Evolutionary conservation across 2,797 vertebrate species (phyloP).

Genomic region (Tiaroga cobitis): DNA sequence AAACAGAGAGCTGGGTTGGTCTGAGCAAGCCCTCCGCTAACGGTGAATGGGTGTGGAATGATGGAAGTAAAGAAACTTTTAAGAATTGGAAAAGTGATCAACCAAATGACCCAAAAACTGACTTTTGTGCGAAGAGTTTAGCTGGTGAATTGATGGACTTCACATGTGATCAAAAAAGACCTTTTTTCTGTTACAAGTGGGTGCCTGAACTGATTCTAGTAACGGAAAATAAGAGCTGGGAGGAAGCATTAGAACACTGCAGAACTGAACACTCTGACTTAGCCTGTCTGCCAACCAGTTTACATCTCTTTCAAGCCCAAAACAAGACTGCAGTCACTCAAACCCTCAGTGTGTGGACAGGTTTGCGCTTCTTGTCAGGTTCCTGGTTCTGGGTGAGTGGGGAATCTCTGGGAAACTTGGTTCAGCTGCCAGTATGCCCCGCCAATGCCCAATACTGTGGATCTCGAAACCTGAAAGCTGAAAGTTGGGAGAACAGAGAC

Average conservation of each 20-base stretch:
- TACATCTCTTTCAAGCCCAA: constrained; percentile 1
- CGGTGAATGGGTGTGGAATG: background rate
- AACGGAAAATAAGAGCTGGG: constrained; percentile 7
- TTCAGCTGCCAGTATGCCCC: constrained; percentile 9
- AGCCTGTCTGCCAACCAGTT: constrained; percentile 13
- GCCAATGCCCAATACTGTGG: constrained; percentile 5
- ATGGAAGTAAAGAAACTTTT: background rate
- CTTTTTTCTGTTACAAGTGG: constrained; percentile 38
- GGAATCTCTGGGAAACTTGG: background rate
- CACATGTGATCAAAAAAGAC: fast-evolving
- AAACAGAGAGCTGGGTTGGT: constrained; percentile 1
- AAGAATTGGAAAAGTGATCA: fast-evolving
- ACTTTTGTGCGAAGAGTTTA: background rate
- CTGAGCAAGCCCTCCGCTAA: background rate
- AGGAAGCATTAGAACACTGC: constrained; percentile 34
- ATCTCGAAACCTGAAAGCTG: constrained; percentile 3
- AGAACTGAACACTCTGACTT: background rate
- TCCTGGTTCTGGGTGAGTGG: constrained; percentile 44
- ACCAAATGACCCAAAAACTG: fast-evolving
- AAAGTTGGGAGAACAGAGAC: constrained; percentile 26
- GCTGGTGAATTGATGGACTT: background rate
- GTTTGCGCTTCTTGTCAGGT: constrained; percentile 30
- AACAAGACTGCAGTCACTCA: background rate
- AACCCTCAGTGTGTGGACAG: constrained; percentile 22
- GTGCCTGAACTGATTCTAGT: constrained; percentile 5